Conservation (phyloP, 2,797 vertebrate genomes). For the Ara ararauna region DNA sequence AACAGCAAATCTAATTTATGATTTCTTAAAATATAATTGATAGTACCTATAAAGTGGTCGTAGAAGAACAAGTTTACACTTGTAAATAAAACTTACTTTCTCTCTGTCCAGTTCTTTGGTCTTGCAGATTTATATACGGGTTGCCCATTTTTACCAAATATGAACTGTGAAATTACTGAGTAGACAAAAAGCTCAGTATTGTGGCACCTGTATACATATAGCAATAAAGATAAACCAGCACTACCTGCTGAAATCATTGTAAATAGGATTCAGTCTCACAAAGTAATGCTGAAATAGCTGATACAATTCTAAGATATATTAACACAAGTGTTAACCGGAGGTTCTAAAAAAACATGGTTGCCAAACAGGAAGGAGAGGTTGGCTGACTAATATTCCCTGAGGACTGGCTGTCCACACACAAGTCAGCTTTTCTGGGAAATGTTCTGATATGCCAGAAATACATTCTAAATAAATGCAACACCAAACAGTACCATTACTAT, state of each 20-base stretch:
- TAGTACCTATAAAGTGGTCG: neutral
- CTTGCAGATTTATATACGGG: neutral
- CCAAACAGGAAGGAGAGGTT: neutral
- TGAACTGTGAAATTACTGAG: neutral
- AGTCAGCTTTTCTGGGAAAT: neutral
- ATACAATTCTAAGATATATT: neutral
- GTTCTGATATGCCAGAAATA: neutral
- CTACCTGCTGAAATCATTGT: neutral
- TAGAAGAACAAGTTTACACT: neutral
- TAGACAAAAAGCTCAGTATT: neutral
- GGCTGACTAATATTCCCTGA: neutral
- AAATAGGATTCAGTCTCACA: neutral
- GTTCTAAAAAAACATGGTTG: neutral
- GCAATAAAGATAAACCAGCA: neutral
- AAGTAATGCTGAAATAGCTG: neutral
- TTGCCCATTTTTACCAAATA: neutral
- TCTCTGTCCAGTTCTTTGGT: neutral
- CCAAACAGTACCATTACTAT: rapidly evolving
- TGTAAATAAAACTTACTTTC: neutral
- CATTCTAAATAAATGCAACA: rapidly evolving
- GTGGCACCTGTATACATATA: neutral
- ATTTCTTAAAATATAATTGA: neutral
- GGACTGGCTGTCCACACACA: neutral
- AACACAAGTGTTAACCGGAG: neutral
- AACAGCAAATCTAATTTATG: neutral